A percentile compares a stretch with the other conserved stretches of the same genome.
These are phyloP conservation scores for Labeo catla DNA, from an alignment of 2,113 vertebrate genomes.

Conservation along the genomic window DNA sequence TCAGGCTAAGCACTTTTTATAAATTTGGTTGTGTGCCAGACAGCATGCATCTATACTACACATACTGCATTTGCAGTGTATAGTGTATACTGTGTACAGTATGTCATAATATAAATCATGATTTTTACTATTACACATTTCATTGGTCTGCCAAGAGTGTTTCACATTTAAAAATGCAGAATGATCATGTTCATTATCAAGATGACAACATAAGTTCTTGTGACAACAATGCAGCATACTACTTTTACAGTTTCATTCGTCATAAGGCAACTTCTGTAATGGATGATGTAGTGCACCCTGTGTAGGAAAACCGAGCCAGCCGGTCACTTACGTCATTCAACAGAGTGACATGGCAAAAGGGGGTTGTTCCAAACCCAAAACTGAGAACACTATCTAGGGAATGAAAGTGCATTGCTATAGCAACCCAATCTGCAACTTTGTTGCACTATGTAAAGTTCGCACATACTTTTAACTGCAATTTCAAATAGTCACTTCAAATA, in stretches of 20 bases:
- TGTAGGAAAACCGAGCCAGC: background rate
- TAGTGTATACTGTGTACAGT: background rate
- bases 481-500: background rate
- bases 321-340: conserved; percentile 19
- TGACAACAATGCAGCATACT: background rate
- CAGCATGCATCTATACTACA: background rate
- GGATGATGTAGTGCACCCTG: background rate
- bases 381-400: background rate
- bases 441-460: background rate
- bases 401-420: background rate
- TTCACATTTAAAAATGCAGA: background rate
- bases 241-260: background rate
- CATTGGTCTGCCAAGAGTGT: background rate
- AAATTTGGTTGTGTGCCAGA: background rate
- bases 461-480: background rate
- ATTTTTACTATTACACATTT: background rate
- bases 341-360: conserved; percentile 3
- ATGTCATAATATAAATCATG: background rate
- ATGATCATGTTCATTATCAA: background rate
- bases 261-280: background rate
- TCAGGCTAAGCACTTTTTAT: background rate
- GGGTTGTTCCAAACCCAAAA: background rate
- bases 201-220: background rate
- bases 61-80: background rate
- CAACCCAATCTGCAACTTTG: background rate